A percentile compares a stretch with the other conserved stretches of the same genome.
phyloP scores from a whole-genome alignment of 2,797 vertebrate species.

The Mormyrus proboscirostris region DNA sequence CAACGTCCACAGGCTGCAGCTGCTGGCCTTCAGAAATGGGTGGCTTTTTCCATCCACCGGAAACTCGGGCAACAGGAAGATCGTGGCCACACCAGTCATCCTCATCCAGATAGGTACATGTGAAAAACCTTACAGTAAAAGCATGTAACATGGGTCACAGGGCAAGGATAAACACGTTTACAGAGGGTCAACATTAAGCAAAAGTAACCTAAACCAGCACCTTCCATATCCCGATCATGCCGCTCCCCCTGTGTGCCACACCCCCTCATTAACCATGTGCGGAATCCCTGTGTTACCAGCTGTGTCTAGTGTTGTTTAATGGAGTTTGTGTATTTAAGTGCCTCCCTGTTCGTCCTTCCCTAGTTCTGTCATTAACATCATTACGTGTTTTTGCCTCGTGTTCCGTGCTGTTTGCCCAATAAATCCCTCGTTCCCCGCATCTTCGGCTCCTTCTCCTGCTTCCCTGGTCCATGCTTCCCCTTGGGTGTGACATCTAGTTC shows the following conservation, averaged over 20 bases:
- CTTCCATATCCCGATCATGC: too few relatives aligned
- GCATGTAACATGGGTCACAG: not conserved
- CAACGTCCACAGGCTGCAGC: slow-evolving; percentile 77
- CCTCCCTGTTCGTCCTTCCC: not conserved
- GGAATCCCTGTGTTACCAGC: not conserved
- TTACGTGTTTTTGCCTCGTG: not conserved
- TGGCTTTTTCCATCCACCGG: slow-evolving; percentile 88
- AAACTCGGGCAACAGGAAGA: slow-evolving; percentile 75
- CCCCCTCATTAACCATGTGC: too few relatives aligned
- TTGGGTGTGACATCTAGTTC: not conserved
- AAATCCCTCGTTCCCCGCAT: not conserved
- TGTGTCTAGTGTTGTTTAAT: not conserved
- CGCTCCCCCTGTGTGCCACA: too few relatives aligned
- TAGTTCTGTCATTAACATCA: not conserved
- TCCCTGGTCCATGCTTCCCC: not conserved
- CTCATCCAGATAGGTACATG: slow-evolving; percentile 83
- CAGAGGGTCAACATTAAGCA: not conserved
- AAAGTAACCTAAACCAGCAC: not conserved
- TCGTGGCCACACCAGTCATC: slow-evolving; percentile 87
- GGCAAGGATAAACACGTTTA: not conserved
- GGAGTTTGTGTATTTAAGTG: not conserved
- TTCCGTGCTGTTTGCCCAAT: not conserved
- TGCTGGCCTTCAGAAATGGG: slow-evolving; percentile 90
- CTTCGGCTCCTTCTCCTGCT: not conserved
- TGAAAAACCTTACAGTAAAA: not conserved